Evolutionary conservation across 2,113 vertebrate genomes (phyloP).

Genomic region (Plecturocebus donacophilus): DNA sequence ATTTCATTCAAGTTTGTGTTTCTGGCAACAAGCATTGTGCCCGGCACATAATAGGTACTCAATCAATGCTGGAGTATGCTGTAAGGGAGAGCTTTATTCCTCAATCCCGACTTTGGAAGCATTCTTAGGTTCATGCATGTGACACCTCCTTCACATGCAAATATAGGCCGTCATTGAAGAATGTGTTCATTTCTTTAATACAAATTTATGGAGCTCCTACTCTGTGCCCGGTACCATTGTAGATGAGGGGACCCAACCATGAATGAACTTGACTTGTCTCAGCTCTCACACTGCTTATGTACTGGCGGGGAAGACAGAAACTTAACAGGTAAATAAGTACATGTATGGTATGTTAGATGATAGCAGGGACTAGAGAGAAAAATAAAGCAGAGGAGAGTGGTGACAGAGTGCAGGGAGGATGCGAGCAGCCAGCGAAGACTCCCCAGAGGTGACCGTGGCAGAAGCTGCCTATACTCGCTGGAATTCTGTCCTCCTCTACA

Average conservation of each 20-base stretch:
- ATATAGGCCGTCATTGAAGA: neutral
- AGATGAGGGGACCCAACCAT: neutral
- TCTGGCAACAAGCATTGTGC: neutral
- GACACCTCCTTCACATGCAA: neutral
- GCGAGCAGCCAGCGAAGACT: neutral
- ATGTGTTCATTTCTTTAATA: neutral
- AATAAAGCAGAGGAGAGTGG: neutral
- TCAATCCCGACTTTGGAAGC: neutral
- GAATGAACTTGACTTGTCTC: neutral
- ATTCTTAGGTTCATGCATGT: neutral
- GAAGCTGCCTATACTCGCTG: neutral
- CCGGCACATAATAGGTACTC: neutral
- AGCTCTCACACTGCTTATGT: neutral
- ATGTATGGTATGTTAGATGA: neutral
- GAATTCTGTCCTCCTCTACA: neutral
- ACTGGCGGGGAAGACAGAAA: neutral
- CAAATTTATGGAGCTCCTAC: neutral
- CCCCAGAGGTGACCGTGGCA: neutral
- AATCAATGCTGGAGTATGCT: neutral
- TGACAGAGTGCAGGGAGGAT: neutral
- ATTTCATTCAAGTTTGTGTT: slow-evolving; percentile 11
- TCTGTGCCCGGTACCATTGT: neutral
- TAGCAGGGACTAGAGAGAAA: neutral
- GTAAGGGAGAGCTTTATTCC: neutral
- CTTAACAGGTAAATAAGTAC: neutral